Base-by-base conservation (phyloP, 1,140 invertebrate species). In the Meloidogyne hapla region DNA sequence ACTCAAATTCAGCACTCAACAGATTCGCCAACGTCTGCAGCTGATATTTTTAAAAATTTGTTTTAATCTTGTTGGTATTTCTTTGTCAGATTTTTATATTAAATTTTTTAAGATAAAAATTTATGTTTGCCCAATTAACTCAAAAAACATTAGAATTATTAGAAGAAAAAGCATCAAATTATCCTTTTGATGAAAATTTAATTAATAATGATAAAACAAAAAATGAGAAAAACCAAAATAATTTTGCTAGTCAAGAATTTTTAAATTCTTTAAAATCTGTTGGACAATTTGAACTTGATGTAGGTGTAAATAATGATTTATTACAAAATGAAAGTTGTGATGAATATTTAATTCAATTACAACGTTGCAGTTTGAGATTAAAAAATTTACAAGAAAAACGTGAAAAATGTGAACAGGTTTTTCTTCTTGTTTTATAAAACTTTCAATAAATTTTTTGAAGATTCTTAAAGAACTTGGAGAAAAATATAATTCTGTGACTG, bases 401-500 rank as follows among this genome's bases (percentile, higher is more conserved):
- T 21, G 74, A 77, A 77, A 74, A 77, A 65, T 77, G 76, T 48
- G 62, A 74, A 33, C 61, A 66, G 61, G 76, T 77, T 28, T 25
- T 26, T 74, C 2, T 77, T 77, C n/a, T n/a, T n/a, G n/a, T n/a
- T n/a, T n/a, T n/a, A n/a, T n/a, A n/a, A n/a, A n/a, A n/a, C n/a
- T n/a, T 13, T 9, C 8, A 68, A 21, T 6, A 12, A 18, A 69
- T 4, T 69, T 33, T 38, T 23, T 26, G 10, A 38, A 69, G n/a
- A 40, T 28, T 67, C 42, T 77, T 23, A 79, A 77, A 25, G 84
- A 86, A 25, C 69, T 86, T 9, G 33, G 74, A 25, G 69, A 74
- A 13, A 81, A 82, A 33, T 86, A 86, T 75, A 70, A 77, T 40
- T 77, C 82, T 40, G 85, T 86, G 5, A 80, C 84, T 3, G 83